A percentile compares a stretch with the other conserved stretches of the same genome.
These are phyloP conservation scores for Vanacampus margaritifer DNA, from an alignment of 2,113 vertebrate genomes.

Conservation along the genomic window DNA sequence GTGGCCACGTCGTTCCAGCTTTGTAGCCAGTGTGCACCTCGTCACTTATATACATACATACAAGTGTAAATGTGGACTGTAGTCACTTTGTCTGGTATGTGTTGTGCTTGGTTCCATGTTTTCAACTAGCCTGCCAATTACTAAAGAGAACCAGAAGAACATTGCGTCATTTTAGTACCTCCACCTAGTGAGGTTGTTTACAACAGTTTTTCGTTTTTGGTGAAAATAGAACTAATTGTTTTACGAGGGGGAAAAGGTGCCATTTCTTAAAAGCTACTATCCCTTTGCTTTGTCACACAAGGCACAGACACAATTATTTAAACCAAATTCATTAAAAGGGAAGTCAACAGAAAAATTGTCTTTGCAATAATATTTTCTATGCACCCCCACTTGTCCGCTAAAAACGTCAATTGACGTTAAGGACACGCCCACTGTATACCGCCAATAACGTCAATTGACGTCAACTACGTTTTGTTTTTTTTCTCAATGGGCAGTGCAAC, in stretches of 20 bases:
- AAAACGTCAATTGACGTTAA: too few relatives aligned
- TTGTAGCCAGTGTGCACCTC: not conserved
- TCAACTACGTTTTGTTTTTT: too few relatives aligned
- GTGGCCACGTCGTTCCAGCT: conserved; percentile 8
- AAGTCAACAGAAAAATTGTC: too few relatives aligned
- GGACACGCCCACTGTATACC: too few relatives aligned
- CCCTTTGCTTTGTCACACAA: not conserved
- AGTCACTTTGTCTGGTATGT: not conserved
- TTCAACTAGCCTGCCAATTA: not conserved
- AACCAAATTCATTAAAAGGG: not conserved
- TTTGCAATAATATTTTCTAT: too few relatives aligned
- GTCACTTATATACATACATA: not conserved
- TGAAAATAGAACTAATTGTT: not conserved
- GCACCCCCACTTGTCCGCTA: too few relatives aligned
- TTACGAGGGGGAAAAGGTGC: too few relatives aligned
- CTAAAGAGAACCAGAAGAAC: conserved; percentile 2
- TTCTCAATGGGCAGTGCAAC: too few relatives aligned
- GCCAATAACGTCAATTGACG: too few relatives aligned
- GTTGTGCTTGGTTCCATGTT: not conserved
- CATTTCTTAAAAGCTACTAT: too few relatives aligned
- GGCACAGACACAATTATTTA: not conserved
- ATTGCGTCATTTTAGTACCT: conserved; percentile 8
- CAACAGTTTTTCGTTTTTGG: not conserved
- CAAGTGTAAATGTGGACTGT: conserved; percentile 1
- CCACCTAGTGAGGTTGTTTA: conserved; percentile 14